phyloP scores from a whole-genome alignment of 2,113 vertebrate species.

The Progne subis region DNA sequence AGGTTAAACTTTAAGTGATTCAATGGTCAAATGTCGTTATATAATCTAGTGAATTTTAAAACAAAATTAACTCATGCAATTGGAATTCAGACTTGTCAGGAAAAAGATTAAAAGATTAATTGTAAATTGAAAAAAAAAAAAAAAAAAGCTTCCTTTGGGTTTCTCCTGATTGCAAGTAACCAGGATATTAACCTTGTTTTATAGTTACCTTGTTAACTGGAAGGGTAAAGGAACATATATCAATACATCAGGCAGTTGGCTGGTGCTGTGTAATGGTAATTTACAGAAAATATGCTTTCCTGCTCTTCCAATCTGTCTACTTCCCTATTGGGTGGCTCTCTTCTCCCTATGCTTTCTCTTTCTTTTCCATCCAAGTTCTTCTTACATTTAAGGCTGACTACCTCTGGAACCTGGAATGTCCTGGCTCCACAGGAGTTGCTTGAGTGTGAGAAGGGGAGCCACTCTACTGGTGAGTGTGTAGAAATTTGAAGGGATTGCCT shows the following conservation, averaged over 20 bases:
- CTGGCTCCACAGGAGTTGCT: neutral
- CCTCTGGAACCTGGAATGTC: neutral
- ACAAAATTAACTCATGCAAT: neutral
- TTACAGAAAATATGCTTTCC: neutral
- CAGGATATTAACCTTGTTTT: neutral
- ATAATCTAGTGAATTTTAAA: neutral
- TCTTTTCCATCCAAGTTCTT: neutral
- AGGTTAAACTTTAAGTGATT: neutral
- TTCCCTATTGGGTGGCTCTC: neutral
- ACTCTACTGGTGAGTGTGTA: fast-evolving
- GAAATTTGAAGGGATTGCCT: neutral
- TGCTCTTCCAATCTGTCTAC: neutral
- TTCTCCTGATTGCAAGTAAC: neutral
- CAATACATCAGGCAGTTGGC: neutral
- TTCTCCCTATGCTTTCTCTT: neutral
- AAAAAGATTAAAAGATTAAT: neutral
- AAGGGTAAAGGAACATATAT: neutral
- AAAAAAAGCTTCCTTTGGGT: neutral
- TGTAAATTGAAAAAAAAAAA: neutral
- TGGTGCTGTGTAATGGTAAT: neutral
- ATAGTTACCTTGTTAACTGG: neutral
- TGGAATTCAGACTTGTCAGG: neutral
- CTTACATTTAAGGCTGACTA: neutral
- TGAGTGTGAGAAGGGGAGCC: neutral
- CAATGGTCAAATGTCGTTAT: neutral